Evolutionary conservation across 2,888 invertebrate species (phyloP).

Genomic region (Ophion ventricosus): DNA sequence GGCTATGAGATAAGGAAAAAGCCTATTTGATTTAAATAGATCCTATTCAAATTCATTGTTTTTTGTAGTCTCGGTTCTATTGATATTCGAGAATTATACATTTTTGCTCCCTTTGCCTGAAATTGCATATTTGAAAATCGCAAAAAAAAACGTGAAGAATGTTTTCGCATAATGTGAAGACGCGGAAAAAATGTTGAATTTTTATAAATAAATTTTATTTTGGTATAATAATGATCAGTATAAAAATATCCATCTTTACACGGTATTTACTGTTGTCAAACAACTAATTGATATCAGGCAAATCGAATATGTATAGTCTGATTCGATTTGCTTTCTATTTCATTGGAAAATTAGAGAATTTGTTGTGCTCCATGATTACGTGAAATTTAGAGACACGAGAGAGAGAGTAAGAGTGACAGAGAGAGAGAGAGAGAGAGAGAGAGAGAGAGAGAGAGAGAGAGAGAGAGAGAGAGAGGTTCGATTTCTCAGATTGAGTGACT

Average conservation of each 20-base stretch:
- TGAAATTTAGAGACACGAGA: conserved; percentile 29
- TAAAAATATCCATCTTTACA: not conserved
- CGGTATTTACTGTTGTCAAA: not conserved
- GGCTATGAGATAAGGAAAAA: no score
- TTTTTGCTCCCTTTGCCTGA: no score
- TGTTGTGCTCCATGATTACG: conserved; percentile 52
- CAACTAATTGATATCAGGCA: not conserved
- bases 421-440: conserved; percentile 7
- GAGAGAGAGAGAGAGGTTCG: conserved; percentile 21
- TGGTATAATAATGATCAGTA: not conserved
- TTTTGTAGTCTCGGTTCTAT: no score
- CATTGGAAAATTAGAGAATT: conserved; percentile 32
- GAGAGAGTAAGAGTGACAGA: conserved; percentile 17
- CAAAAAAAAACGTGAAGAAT: no score
- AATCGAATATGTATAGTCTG: not conserved
- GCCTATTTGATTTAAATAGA: no score
- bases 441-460: conserved; percentile 5
- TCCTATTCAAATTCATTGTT: no score
- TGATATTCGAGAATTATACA: no score
- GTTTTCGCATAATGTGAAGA: no score
- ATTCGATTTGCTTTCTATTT: conserved; percentile 60
- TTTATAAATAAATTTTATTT: no score
- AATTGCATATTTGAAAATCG: no score
- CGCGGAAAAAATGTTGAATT: no score
- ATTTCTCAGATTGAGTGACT: conserved; percentile 52